phyloP scores from a whole-genome alignment of 2,797 vertebrate species.

The Macroramphosus scolopax region DNA sequence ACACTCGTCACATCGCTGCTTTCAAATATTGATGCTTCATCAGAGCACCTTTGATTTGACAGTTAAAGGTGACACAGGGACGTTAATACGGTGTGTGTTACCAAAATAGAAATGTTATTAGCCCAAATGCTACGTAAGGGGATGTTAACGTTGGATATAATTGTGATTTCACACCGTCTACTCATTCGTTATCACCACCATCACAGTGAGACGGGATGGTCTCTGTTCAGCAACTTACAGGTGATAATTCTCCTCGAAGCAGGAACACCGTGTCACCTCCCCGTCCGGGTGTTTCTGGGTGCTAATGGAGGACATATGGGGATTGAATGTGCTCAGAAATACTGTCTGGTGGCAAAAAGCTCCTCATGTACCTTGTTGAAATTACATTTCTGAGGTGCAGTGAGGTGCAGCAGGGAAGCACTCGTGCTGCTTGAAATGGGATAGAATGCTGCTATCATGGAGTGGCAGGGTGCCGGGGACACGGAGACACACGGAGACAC shows the following conservation, averaged over 20 bases:
- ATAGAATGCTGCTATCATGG: constrained; percentile 34
- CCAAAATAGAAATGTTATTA: too few species aligned
- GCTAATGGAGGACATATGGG: constrained; percentile 50
- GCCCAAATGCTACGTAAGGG: too few species aligned
- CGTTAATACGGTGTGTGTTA: too few species aligned
- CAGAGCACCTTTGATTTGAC: too few species aligned
- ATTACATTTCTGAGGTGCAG: constrained; percentile 49
- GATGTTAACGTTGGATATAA: too few species aligned
- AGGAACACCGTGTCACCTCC: constrained; percentile 21
- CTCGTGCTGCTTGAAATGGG: constrained; percentile 29
- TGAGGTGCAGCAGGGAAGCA: constrained; percentile 38
- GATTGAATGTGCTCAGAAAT: constrained; percentile 43
- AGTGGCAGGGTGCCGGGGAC: constrained; percentile 22
- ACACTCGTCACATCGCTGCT: too few species aligned
- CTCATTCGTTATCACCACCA: constrained; percentile 11
- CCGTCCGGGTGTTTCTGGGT: constrained; percentile 32
- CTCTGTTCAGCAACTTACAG: constrained; percentile 14
- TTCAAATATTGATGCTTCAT: too few species aligned
- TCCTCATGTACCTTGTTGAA: constrained; percentile 38
- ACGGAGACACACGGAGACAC: too few species aligned
- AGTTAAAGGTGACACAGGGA: too few species aligned
- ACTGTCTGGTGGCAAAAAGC: constrained; percentile 34
- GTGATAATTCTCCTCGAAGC: constrained; percentile 16
- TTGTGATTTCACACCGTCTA: constrained; percentile 25
- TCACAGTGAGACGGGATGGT: neutral